Evolutionary conservation across 2,113 vertebrate genomes (phyloP).

Genomic region (Lagopus leucura): DNA sequence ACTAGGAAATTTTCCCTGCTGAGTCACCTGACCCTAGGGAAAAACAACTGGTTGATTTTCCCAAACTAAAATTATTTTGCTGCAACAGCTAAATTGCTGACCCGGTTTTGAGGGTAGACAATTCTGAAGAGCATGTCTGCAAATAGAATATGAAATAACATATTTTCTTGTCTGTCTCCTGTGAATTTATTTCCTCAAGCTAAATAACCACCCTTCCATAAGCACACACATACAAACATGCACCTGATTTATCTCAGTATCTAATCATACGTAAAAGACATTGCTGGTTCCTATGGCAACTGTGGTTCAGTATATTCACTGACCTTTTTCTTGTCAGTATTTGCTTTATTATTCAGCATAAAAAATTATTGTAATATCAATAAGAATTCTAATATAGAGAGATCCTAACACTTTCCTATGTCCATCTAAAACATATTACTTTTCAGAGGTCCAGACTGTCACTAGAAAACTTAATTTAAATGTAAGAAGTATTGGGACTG

Average conservation of each 20-base stretch:
- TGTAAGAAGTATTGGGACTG: conserved; percentile 39
- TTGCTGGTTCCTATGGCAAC: conserved; percentile 69
- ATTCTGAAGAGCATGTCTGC: neutral
- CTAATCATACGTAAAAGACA: conserved; percentile 61
- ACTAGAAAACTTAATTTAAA: conserved; percentile 67
- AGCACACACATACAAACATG: neutral
- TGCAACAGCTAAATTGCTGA: neutral
- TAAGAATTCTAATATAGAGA: conserved; percentile 64
- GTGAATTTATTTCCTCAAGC: neutral
- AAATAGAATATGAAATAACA: neutral
- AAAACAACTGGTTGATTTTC: neutral
- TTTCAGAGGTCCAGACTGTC: conserved; percentile 38
- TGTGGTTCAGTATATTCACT: conserved; percentile 48
- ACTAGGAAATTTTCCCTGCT: neutral
- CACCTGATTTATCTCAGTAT: conserved; percentile 32
- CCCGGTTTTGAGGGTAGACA: neutral
- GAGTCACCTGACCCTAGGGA: neutral
- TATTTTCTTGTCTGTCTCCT: neutral
- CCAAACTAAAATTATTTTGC: neutral
- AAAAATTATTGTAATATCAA: conserved; percentile 59
- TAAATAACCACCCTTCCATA: conserved; percentile 11
- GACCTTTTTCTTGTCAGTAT: conserved; percentile 47
- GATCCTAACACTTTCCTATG: conserved; percentile 35
- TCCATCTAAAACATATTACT: conserved; percentile 10
- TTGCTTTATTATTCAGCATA: conserved; percentile 41